Conservation (phyloP, 2,113 vertebrate genomes). For the Athene noctua region DNA sequence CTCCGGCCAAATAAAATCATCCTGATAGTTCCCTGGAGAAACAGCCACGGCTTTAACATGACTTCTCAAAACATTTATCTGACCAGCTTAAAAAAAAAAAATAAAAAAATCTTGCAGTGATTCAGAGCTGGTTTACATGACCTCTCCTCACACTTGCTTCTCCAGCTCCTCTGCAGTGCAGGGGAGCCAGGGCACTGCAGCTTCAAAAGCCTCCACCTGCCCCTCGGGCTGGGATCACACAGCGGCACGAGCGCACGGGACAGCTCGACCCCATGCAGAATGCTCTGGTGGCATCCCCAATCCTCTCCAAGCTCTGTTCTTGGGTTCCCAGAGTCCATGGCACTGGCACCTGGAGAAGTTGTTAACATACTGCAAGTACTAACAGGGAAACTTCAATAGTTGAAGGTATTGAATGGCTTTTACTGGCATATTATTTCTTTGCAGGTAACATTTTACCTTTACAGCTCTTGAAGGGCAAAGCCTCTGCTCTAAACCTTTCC, state of each 20-base stretch:
- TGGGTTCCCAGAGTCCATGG: rapidly evolving
- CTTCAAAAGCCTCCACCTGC: not conserved
- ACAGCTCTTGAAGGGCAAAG: not conserved
- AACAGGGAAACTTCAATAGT: no score
- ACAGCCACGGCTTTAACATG: not conserved
- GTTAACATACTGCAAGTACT: not conserved
- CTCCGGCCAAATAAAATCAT: slow-evolving; percentile 22
- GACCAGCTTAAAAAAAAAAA: not conserved
- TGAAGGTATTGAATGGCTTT: not conserved
- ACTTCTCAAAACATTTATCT: slow-evolving; percentile 5
- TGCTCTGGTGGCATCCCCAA: not conserved
- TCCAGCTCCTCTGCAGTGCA: not conserved
- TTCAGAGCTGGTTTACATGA: not conserved
- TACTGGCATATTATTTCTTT: not conserved
- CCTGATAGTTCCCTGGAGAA: slow-evolving; percentile 11
- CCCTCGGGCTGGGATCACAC: rapidly evolving
- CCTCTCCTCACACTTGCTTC: not conserved
- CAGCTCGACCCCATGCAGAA: not conserved
- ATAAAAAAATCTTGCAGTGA: not conserved
- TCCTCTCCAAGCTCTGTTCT: not conserved
- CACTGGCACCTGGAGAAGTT: rapidly evolving
- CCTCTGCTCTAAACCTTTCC: not conserved
- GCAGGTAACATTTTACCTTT: not conserved
- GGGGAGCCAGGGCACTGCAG: rapidly evolving
- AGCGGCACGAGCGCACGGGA: not conserved